Evolutionary conservation across 2,113 vertebrate genomes (phyloP).

Genomic region (Dasyurus viverrinus): DNA sequence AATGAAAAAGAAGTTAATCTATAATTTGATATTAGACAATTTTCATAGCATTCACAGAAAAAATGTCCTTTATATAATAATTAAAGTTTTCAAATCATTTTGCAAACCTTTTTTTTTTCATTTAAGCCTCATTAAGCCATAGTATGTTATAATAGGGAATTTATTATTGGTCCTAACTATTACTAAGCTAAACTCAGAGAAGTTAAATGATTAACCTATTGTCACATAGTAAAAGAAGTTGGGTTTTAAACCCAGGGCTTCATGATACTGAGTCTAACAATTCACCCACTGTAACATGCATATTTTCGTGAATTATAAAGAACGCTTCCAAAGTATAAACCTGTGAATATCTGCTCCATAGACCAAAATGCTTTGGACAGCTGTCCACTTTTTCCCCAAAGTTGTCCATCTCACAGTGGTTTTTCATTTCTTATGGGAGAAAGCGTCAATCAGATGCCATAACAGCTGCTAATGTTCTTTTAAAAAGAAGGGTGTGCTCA

Average conservation of each 20-base stretch:
- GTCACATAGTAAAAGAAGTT: not conserved
- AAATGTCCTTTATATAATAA: not conserved
- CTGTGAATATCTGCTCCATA: not conserved
- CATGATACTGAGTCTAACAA: not conserved
- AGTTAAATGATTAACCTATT: not conserved
- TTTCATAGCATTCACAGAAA: not conserved
- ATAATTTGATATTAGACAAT: not conserved
- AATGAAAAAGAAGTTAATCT: not conserved
- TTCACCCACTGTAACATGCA: not conserved
- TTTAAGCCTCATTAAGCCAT: not conserved
- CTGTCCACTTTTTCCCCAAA: not conserved
- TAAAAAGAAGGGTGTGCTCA: not conserved
- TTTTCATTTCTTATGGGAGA: slow-evolving; percentile 1
- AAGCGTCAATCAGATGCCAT: not conserved
- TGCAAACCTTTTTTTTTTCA: not conserved
- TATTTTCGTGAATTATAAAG: not conserved
- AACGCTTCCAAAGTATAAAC: not conserved
- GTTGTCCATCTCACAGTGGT: not conserved
- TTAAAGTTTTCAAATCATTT: not conserved
- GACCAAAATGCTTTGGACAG: not conserved
- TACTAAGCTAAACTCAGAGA: not conserved
- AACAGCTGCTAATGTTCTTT: not conserved
- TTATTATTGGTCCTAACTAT: not conserved
- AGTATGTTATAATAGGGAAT: not conserved
- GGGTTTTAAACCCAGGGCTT: not conserved